Conservation (phyloP, 2,113 vertebrate species). For the Chlorodrepanis virens region DNA sequence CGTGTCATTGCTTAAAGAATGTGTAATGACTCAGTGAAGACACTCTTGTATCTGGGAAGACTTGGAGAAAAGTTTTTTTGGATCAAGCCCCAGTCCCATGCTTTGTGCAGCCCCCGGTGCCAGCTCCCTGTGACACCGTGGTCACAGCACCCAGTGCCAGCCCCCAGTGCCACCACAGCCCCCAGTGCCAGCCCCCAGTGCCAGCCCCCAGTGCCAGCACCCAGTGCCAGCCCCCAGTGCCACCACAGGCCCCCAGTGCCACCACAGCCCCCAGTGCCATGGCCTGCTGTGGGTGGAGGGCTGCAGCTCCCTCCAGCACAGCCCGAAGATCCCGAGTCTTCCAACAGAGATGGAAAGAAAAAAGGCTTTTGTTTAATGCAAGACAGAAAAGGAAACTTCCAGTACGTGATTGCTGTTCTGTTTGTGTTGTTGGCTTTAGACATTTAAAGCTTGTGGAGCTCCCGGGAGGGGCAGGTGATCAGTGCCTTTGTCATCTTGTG, state of each 20-base stretch:
- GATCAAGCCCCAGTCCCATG: neutral
- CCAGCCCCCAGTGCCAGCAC: neutral
- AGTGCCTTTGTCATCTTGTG: neutral
- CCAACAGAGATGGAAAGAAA: neutral
- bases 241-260: neutral
- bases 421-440: constrained; percentile 2
- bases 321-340: neutral
- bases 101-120: neutral
- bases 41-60: neutral
- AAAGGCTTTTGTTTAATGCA: neutral
- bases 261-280: neutral
- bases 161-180: neutral
- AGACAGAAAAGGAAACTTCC: neutral
- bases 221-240: neutral
- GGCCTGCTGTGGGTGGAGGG: neutral
- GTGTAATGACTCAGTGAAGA: neutral
- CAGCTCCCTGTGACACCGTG: neutral
- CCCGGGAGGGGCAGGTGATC: neutral
- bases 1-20: neutral
- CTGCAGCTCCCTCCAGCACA: neutral
- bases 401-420: neutral
- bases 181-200: neutral
- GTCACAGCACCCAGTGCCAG: neutral
- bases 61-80: neutral
- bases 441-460: neutral